Conservation (phyloP, 2,113 vertebrate genomes). For the Cyrtonyx montezumae region DNA sequence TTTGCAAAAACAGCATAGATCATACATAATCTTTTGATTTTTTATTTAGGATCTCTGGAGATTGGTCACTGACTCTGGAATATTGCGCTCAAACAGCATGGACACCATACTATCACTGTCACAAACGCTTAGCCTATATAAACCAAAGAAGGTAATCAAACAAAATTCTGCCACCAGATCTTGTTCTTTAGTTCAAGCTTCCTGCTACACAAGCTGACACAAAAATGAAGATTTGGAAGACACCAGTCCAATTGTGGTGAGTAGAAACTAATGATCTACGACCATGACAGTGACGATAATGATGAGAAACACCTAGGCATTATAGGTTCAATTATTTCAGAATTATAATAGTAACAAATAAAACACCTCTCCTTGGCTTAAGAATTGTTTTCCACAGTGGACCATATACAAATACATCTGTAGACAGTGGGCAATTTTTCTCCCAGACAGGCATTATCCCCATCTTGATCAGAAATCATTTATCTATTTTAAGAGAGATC, state of each 20-base stretch:
- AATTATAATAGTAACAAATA: neutral
- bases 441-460: neutral
- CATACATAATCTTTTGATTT: accelerated
- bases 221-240: neutral
- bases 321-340: neutral
- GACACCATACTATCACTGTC: neutral
- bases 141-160: neutral
- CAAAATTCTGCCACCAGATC: neutral
- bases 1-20: neutral
- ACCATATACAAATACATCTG: neutral
- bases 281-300: neutral
- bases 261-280: neutral
- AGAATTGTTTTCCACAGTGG: neutral
- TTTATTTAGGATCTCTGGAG: neutral
- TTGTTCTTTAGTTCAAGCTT: neutral
- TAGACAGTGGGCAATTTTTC: neutral
- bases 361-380: neutral
- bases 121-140: neutral
- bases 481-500: neutral
- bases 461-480: neutral
- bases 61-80: neutral
- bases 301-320: neutral
- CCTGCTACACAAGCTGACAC: neutral
- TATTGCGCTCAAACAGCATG: neutral
- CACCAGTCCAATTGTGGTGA: neutral